These are phyloP conservation scores for Crioceris asparagi DNA, from an alignment of 2,888 invertebrate genomes.

Conservation along the genomic window DNA sequence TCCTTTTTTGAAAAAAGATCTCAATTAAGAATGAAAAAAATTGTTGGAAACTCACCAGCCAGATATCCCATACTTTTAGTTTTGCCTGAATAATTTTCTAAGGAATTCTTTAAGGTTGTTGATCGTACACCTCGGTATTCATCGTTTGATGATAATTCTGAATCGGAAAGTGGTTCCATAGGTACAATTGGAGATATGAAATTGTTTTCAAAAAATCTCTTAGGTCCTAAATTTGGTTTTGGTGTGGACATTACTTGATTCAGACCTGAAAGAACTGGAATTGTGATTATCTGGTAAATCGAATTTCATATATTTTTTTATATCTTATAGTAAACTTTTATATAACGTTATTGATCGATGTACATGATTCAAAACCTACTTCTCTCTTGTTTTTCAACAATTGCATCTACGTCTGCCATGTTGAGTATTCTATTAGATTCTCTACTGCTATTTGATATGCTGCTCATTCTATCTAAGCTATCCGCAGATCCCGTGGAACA, in stretches of 20 bases:
- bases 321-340: no score
- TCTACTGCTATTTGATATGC: conserved; percentile 32
- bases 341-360: background rate
- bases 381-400: conserved; percentile 34
- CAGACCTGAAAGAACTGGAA: conserved; percentile 28
- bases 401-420: conserved; percentile 35
- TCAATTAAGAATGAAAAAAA: no score
- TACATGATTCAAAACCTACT: conserved; percentile 26
- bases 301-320: no score
- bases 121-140: conserved; percentile 29
- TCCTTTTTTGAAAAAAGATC: no score
- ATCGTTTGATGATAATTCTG: conserved; percentile 32
- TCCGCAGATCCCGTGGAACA: conserved; percentile 34
- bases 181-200: conserved; percentile 31
- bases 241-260: conserved; percentile 36
- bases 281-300: no score
- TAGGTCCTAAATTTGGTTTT: conserved; percentile 20
- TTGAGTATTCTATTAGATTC: conserved; percentile 33
- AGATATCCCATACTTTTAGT: conserved; percentile 21
- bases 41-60: no score
- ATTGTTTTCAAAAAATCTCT: conserved; percentile 23
- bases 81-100: no score
- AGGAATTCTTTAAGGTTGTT: conserved; percentile 20
- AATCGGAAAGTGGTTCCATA: conserved; percentile 29
- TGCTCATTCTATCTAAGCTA: conserved; percentile 36